These are phyloP conservation scores for Labroides dimidiatus DNA, from an alignment of 2,797 vertebrate genomes.

Conservation along the genomic window DNA sequence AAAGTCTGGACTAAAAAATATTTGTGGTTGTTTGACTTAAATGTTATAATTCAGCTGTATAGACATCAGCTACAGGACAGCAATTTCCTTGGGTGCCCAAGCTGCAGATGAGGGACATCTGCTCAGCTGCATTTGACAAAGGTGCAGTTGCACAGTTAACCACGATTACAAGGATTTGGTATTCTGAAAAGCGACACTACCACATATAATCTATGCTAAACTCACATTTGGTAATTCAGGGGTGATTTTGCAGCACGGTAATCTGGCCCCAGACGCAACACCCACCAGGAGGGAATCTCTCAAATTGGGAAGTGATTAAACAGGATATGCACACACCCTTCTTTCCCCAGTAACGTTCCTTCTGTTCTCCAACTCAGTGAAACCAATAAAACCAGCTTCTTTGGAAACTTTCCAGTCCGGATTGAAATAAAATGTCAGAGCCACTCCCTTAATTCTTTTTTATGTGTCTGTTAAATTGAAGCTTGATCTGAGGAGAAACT, in stretches of 20 bases:
- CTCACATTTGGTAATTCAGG: constrained; percentile 29
- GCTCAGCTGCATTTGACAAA: constrained; percentile 12
- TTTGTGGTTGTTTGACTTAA: no score
- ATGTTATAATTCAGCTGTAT: not conserved
- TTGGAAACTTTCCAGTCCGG: constrained; percentile 17
- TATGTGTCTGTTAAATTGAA: constrained; percentile 7
- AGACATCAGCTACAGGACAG: not conserved
- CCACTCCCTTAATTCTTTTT: constrained; percentile 6
- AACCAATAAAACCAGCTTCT: not conserved
- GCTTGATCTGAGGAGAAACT: constrained; percentile 4
- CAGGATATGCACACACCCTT: not conserved
- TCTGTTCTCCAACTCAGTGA: constrained; percentile 12
- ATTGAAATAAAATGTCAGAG: constrained; percentile 18
- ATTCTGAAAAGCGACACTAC: constrained; percentile 15
- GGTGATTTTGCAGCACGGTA: constrained; percentile 28
- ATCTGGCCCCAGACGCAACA: constrained; percentile 30
- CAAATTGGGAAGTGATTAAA: constrained; percentile 25
- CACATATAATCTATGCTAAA: constrained; percentile 11
- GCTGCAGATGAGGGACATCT: constrained; percentile 3
- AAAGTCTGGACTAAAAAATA: no score
- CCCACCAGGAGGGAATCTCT: constrained; percentile 11
- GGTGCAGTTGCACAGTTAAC: constrained; percentile 10
- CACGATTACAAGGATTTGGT: constrained; percentile 39
- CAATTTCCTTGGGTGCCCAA: constrained; percentile 8
- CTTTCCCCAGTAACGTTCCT: not conserved